Evolutionary conservation across 1,140 invertebrate genomes (phyloP).

Genomic region (Drosophila elegans): DNA sequence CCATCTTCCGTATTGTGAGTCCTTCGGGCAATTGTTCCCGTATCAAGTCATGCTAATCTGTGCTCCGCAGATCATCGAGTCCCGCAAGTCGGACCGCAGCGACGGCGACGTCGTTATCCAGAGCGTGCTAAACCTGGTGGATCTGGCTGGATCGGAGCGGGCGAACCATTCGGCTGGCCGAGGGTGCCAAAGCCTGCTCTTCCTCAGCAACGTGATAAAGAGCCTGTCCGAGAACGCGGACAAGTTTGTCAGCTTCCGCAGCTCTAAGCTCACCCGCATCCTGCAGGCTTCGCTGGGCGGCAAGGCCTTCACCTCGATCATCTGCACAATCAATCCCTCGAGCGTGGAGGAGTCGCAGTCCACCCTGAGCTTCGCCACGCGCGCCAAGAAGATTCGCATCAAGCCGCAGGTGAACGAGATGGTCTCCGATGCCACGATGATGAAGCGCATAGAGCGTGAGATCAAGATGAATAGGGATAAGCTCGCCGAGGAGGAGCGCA

Average conservation of each 20-base stretch:
- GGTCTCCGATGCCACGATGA: slow-evolving; percentile 87
- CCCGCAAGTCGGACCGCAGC: slow-evolving; percentile 85
- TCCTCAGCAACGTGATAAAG: slow-evolving; percentile 91
- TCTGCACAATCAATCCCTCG: slow-evolving; percentile 92
- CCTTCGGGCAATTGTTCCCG: too few species aligned
- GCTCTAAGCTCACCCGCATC: slow-evolving; percentile 94
- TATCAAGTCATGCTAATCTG: neutral
- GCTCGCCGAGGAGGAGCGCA: slow-evolving; percentile 84
- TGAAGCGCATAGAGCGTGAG: slow-evolving; percentile 87
- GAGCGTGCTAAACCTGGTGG: slow-evolving; percentile 92
- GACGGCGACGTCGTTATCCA: slow-evolving; percentile 87
- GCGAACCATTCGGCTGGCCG: slow-evolving; percentile 87
- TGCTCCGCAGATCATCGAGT: slow-evolving; percentile 87
- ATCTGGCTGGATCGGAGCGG: slow-evolving; percentile 94
- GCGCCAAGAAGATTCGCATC: slow-evolving; percentile 89
- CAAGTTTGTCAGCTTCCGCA: slow-evolving; percentile 90
- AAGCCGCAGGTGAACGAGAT: slow-evolving; percentile 91
- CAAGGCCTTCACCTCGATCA: slow-evolving; percentile 94
- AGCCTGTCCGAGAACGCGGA: slow-evolving; percentile 88
- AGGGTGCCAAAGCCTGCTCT: slow-evolving; percentile 86
- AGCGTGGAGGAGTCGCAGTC: slow-evolving; percentile 90
- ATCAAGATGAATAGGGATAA: slow-evolving; percentile 84
- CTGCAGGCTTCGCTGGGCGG: slow-evolving; percentile 92
- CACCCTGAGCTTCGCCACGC: slow-evolving; percentile 89
- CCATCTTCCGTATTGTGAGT: slow-evolving; percentile 89